Evolutionary conservation across 2,113 vertebrate species (phyloP).

Genomic region (Excalfactoria chinensis): DNA sequence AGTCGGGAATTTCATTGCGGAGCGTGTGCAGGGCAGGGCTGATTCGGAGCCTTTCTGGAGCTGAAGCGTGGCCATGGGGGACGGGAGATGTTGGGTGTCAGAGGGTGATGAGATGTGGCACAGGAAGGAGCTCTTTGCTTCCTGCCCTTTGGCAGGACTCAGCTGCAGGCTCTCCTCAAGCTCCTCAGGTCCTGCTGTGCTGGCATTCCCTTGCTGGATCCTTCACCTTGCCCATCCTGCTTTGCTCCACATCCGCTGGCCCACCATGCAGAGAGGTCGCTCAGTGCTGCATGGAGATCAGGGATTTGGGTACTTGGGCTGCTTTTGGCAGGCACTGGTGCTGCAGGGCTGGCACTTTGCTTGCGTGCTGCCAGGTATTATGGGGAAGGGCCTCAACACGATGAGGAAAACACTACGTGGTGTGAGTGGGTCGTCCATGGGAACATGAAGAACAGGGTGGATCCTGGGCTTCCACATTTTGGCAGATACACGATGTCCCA

Average conservation of each 20-base stretch:
- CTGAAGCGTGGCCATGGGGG: background rate
- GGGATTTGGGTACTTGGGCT: background rate
- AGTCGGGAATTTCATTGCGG: conserved; percentile 72
- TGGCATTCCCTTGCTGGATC: background rate
- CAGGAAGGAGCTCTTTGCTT: background rate
- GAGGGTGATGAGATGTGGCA: background rate
- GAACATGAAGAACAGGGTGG: conserved; percentile 42
- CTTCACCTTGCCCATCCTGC: background rate
- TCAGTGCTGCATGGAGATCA: background rate
- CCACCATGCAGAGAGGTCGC: background rate
- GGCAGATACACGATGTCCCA: background rate
- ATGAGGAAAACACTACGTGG: background rate
- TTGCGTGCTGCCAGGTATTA: rapidly evolving
- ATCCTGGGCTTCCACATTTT: conserved; percentile 7
- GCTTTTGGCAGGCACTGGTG: background rate
- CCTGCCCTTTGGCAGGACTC: background rate
- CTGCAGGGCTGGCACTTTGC: background rate
- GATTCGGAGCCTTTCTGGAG: background rate
- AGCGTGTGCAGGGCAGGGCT: background rate
- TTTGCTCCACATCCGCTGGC: background rate
- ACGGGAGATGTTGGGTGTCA: background rate
- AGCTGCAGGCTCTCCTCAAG: background rate
- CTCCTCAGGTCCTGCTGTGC: rapidly evolving
- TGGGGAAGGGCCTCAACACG: background rate
- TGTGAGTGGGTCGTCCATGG: background rate